Conservation (phyloP, 1,140 invertebrate species). For the Zaprionus lachaisei region DNA sequence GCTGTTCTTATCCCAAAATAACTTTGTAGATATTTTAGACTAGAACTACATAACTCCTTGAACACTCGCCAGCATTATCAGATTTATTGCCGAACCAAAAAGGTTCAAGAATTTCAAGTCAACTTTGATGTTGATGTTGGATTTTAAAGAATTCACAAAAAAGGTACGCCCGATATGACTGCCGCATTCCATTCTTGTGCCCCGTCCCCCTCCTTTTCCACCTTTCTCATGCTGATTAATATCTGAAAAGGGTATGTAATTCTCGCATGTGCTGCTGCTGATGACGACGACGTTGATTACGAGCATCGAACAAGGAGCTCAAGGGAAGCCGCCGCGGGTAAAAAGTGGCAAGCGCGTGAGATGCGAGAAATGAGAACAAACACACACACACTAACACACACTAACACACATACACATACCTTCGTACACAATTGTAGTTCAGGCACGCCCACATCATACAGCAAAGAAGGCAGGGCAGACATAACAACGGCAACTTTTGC, state of each 20-base stretch:
- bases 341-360: conserved; percentile 49
- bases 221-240: neutral
- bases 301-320: conserved; percentile 4
- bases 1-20: neutral
- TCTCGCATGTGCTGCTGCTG: neutral
- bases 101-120: neutral
- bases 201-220: neutral
- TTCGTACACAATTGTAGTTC: conserved; percentile 25
- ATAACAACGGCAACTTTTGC: conserved; percentile 46
- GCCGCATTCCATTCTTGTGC: neutral
- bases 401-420: conserved; percentile 8
- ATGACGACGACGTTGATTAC: neutral
- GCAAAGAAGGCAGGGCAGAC: neutral
- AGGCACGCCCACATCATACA: conserved; percentile 64
- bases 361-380: conserved; percentile 61
- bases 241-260: neutral
- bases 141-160: conserved; percentile 3
- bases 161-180: neutral
- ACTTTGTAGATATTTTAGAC: neutral
- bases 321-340: conserved; percentile 29
- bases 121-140: conserved; percentile 1
- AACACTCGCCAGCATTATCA: neutral
- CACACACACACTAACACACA: conserved; percentile 21
- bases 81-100: neutral
- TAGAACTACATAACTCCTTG: neutral